Base-by-base conservation (phyloP, 2,113 vertebrate genomes). In the Atlantisia rogersi region DNA sequence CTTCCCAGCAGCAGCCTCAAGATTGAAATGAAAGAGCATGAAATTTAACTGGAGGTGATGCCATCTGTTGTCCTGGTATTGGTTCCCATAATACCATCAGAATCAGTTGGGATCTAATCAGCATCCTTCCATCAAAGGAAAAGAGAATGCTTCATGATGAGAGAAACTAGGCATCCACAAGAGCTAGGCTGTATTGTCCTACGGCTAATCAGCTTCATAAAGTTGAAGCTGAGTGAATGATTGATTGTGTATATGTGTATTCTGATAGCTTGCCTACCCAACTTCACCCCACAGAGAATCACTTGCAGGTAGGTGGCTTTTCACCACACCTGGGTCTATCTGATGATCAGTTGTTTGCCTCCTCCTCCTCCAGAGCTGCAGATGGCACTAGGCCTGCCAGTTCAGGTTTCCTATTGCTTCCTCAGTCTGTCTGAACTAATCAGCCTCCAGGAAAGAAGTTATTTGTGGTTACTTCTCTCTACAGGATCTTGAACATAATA, bases 41-140 rank as follows among this genome's bases (percentile, higher is more conserved):
- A 78, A 84, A 79, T 91, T n/a, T 77, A 88, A 25, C 69, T 55
- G 32, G 64, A 91, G 56, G 11, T 68, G 67, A 31, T 91, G 35
- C 73, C 35, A 52, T 82, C 60, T 91, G 20, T 92, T 83, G 22
- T 65, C 39, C 40, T 52, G 22, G 3, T 95, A 42, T 78, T 22
- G 0, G 8, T 52, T 88, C 20, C 29, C 24, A 15, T 73, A 39
- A 58, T 70, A 48, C 29, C 26, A 42, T 52, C 8, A 12, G 53
- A 63, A 76, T 75, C 18, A 31, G 13, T 7, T 70, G 60, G n/a
- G 46, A 62, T 82, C 26, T 80, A 17, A 75, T 80, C 19, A 44
- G 26, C 77, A 32, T 80, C 12, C 11, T 74, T 86, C 56, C 25
- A 63, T 56, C 26, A 76, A 82, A 76, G 17, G 9, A 35, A 46